Conservation (phyloP, 2,888 invertebrate genomes). For the Helleia helle region DNA sequence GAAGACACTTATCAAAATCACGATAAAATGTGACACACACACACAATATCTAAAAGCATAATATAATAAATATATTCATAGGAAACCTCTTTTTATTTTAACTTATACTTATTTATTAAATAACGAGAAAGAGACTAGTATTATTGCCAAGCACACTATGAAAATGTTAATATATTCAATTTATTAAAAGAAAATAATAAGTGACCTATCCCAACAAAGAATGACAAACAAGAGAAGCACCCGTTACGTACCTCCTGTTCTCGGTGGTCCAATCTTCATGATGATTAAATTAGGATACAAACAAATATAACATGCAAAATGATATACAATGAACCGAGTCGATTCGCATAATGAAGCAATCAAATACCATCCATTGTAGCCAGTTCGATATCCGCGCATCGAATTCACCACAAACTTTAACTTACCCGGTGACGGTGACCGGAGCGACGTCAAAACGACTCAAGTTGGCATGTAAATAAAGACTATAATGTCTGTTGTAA, state of each 20-base stretch:
- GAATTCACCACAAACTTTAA: conserved; percentile 16
- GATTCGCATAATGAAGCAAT: conserved; percentile 70
- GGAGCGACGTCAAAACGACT: neutral
- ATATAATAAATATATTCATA: no score
- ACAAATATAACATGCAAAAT: conserved; percentile 68
- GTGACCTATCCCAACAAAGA: neutral
- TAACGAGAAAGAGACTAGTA: no score
- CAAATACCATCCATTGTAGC: conserved; percentile 61
- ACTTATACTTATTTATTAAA: no score
- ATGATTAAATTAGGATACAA: conserved; percentile 71
- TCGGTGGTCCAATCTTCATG: conserved; percentile 70
- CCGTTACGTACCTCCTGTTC: conserved; percentile 44
- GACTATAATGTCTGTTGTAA: neutral
- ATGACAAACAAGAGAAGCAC: conserved; percentile 45
- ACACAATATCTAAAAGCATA: no score
- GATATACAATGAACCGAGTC: conserved; percentile 64
- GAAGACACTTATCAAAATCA: conserved; percentile 1
- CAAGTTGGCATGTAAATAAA: neutral
- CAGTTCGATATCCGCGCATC: conserved; percentile 29
- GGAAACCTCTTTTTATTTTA: no score
- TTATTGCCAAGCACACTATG: no score
- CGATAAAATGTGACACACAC: conserved; percentile 10
- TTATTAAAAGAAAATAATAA: neutral
- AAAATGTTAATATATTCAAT: no score
- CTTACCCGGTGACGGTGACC: neutral